Conservation (phyloP, 1,140 invertebrate genomes). For the Reticulitermes speratus region DNA sequence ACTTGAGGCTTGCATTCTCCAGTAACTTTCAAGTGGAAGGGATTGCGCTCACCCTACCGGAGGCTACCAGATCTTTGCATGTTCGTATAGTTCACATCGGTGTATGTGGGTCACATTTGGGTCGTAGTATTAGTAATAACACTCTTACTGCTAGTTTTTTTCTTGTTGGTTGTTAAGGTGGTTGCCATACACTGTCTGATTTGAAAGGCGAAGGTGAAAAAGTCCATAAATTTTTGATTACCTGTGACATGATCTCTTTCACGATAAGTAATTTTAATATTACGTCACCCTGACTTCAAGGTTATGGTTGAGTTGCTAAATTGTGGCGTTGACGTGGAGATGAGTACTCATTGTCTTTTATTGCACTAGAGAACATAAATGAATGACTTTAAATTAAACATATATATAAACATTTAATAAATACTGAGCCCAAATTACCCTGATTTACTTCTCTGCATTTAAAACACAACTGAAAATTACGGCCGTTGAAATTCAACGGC, state of each 20-base stretch:
- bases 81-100: neutral
- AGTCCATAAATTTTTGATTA: neutral
- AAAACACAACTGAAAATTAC: no score
- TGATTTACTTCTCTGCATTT: no score
- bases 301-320: neutral
- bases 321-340: no score
- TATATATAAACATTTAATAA: no score
- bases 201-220: neutral
- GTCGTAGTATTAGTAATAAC: no score
- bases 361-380: no score
- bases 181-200: neutral
- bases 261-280: neutral
- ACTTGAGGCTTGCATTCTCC: neutral
- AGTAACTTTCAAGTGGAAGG: neutral
- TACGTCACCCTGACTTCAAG: neutral
- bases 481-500: no score
- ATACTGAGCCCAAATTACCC: no score
- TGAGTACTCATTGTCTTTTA: no score
- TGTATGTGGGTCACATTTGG: neutral
- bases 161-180: neutral
- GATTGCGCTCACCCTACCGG: neutral
- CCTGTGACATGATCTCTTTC: neutral
- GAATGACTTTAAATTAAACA: no score
- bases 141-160: neutral
- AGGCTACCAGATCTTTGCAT: neutral